A percentile compares a stretch with the other conserved stretches of the same genome.
phyloP scores from a whole-genome alignment of 2,888 invertebrate species.

The Orthosia gothica region DNA sequence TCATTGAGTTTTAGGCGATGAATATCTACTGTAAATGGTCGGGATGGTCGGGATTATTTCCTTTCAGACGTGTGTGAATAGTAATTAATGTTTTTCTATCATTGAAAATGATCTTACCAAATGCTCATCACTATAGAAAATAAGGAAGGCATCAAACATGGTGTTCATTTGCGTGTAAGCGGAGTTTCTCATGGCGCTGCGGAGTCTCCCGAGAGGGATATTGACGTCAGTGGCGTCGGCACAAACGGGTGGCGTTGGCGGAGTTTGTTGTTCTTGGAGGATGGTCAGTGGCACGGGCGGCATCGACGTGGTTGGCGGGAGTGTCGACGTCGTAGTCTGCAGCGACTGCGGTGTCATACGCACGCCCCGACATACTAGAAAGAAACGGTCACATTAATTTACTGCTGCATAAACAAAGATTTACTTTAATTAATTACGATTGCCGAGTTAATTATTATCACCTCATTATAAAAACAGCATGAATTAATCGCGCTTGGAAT shows the following conservation, averaged over 20 bases:
- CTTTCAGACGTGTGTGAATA: neutral
- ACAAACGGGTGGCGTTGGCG: constrained; percentile 74
- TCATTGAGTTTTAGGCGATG: neutral
- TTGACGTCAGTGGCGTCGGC: constrained; percentile 76
- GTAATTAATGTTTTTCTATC: neutral
- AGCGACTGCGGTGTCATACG: constrained; percentile 70
- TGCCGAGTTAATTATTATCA: neutral
- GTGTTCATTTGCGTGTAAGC: constrained; percentile 83
- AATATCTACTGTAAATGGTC: neutral
- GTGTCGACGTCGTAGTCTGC: constrained; percentile 66
- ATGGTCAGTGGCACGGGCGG: constrained; percentile 73
- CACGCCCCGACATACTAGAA: constrained; percentile 78
- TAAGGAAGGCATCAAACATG: constrained; percentile 93
- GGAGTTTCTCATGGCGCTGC: constrained; percentile 88
- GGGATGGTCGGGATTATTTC: neutral
- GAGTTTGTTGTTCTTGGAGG: constrained; percentile 74
- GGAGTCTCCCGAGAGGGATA: constrained; percentile 83
- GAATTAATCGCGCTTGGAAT: constrained; percentile 4
- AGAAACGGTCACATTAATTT: neutral
- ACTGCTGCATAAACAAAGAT: neutral
- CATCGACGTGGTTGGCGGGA: constrained; percentile 65
- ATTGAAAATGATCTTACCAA: constrained; percentile 89
- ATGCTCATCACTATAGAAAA: constrained; percentile 96
- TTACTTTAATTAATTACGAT: neutral
- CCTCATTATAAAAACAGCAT: neutral